These are phyloP conservation scores for Cavia porcellus DNA, from an alignment of 2,113 vertebrate genomes.

Conservation along the genomic window DNA sequence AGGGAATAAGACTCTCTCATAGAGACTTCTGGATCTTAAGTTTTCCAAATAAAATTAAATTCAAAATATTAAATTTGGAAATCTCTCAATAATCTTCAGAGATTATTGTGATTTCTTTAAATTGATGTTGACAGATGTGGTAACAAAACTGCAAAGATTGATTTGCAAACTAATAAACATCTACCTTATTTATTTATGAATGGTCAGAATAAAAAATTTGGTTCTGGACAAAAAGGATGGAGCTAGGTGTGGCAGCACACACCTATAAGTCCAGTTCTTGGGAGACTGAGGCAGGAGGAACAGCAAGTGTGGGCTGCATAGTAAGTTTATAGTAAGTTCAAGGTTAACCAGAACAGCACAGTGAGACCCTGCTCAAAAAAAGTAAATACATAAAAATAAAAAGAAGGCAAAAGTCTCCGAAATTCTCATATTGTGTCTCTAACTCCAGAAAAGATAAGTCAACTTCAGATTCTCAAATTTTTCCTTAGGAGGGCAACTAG, in stretches of 20 bases:
- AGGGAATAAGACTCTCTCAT: neutral
- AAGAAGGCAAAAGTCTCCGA: neutral
- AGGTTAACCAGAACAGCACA: no score
- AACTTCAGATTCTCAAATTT: neutral
- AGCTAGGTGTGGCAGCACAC: no score
- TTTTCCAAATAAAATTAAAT: slow-evolving; percentile 57
- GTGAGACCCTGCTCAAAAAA: no score
- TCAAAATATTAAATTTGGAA: neutral
- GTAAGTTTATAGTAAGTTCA: no score
- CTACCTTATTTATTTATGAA: slow-evolving; percentile 12
- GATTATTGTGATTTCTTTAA: neutral
- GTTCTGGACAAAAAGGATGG: neutral
- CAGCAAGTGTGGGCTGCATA: no score
- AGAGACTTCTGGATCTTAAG: neutral
- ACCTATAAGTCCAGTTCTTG: no score
- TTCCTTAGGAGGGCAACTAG: neutral
- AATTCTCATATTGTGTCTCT: neutral
- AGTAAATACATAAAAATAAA: neutral
- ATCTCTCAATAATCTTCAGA: neutral
- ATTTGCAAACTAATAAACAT: slow-evolving; percentile 24
- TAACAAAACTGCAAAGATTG: neutral
- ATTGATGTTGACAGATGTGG: neutral
- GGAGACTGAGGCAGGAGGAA: no score
- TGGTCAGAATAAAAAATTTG: neutral
- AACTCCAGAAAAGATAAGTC: neutral